Evolutionary conservation across 2,888 invertebrate genomes (phyloP).

Genomic region (Odontocerum albicorne): DNA sequence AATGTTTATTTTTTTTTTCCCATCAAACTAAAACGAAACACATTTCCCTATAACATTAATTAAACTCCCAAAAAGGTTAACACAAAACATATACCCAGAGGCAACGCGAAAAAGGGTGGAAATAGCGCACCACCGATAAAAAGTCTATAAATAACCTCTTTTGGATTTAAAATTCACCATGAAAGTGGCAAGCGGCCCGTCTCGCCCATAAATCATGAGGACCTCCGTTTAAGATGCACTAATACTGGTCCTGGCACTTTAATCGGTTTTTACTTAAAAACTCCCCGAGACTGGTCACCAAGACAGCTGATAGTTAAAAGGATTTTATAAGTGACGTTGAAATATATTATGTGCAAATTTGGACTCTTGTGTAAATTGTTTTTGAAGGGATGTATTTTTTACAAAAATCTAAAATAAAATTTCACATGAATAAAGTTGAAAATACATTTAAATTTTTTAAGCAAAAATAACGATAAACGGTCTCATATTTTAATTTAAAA

Average conservation of each 20-base stretch:
- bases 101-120: background rate
- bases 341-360: too few species aligned
- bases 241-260: conserved; percentile 8
- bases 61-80: background rate
- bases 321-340: background rate
- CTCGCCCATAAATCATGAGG: conserved; percentile 11
- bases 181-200: conserved; percentile 2
- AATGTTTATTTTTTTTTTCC: too few species aligned
- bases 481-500: too few species aligned
- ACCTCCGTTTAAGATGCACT: conserved; percentile 10
- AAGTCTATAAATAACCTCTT: conserved; percentile 10
- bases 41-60: background rate
- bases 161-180: conserved; percentile 17
- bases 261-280: conserved; percentile 15
- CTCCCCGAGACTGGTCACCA: conserved; percentile 2
- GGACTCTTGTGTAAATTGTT: too few species aligned
- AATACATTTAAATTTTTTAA: too few species aligned
- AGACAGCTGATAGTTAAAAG: background rate
- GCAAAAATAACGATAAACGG: too few species aligned
- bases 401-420: too few species aligned
- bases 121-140: background rate
- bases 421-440: too few species aligned
- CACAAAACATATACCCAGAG: background rate
- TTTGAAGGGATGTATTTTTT: too few species aligned
- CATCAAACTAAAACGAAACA: too few species aligned